Conservation (phyloP, 2,113 vertebrate genomes). For the Catharus minimus region DNA sequence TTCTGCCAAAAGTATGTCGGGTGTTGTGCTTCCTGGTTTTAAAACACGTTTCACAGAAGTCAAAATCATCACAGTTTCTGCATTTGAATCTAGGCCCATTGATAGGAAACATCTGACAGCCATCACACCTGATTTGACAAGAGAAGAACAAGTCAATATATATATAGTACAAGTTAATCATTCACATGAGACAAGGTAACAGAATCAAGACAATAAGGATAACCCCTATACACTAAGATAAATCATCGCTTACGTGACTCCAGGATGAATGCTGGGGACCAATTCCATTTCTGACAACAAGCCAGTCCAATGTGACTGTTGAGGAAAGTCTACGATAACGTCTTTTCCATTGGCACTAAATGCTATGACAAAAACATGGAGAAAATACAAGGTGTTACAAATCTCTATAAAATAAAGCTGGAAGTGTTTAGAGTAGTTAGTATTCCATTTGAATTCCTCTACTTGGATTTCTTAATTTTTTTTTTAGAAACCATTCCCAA, state of each 20-base stretch:
- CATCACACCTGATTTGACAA: conserved; percentile 85
- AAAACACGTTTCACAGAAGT: conserved; percentile 97
- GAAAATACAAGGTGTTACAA: neutral
- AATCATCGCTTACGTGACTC: conserved; percentile 85
- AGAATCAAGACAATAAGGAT: neutral
- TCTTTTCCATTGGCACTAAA: conserved; percentile 99
- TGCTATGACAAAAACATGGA: conserved; percentile 71
- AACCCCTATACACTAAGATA: neutral
- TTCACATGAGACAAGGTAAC: neutral
- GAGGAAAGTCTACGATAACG: conserved; percentile 96
- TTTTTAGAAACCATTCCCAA: neutral
- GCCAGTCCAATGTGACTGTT: conserved; percentile 98
- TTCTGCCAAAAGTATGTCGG: conserved; percentile 93
- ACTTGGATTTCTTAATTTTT: neutral
- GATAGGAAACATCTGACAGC: conserved; percentile 98
- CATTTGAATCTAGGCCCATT: conserved; percentile 96
- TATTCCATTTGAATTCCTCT: neutral
- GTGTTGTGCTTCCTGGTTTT: conserved; percentile 94
- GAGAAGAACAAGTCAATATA: neutral
- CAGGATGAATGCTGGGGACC: conserved; percentile 94
- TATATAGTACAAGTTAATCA: neutral
- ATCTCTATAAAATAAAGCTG: neutral
- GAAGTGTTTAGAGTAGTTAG: neutral
- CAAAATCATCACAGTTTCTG: conserved; percentile 96
- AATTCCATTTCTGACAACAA: conserved; percentile 96